Evolutionary conservation across 2,113 vertebrate species (phyloP), one percentile per base, ranked within the genome.

Genomic region (Castor canadensis): DNA sequence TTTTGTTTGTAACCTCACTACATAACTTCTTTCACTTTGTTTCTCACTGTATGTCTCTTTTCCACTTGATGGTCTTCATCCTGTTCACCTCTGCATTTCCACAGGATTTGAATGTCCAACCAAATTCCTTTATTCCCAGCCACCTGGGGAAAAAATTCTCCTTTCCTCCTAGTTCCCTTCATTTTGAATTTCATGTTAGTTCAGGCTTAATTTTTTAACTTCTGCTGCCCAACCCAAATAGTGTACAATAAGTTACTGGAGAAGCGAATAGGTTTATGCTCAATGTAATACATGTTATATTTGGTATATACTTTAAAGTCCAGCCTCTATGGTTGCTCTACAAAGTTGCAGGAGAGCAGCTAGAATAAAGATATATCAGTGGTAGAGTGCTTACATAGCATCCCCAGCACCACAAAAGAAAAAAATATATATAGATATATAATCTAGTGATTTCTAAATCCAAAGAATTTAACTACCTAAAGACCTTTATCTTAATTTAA

Each of bases 121-220:
- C 30, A 58, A 43, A 72, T 67, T 87, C 40, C 67, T 79, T 95
- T 76, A 28, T 58, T 64, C 32, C 28, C 3, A 38, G 45, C 30
- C 87, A 79, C 24, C 45, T 62, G 69, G 79, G n/a, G 38, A 35
- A n/a, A 60, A 82, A 87, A 32, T 9, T 35, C 20, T 16, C 49
- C 11, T 66, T 77, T 30, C 2, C 30, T 16, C 13, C 52, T 5
- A 82, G 11, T 89, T 93, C 56, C 64, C 40, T 89, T 96, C 32
- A 69, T 60, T 4, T 60, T 92, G 69, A 95, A 96, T 89, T 95
- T 40, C 45, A 94, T 38, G 30, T 73, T 96, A 93, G 89, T 87
- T 91, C n/a, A 84, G n/a, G 83, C n/a, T 92, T 54, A 80, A 81
- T 67, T 81, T 95, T 35, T 87, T 69, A 89, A 86, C 24, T 9